A percentile compares a stretch with the other conserved stretches of the same genome.
These are phyloP conservation scores for Anagrus nilaparvatae DNA, from an alignment of 1,140 invertebrate species.

Conservation along the genomic window DNA sequence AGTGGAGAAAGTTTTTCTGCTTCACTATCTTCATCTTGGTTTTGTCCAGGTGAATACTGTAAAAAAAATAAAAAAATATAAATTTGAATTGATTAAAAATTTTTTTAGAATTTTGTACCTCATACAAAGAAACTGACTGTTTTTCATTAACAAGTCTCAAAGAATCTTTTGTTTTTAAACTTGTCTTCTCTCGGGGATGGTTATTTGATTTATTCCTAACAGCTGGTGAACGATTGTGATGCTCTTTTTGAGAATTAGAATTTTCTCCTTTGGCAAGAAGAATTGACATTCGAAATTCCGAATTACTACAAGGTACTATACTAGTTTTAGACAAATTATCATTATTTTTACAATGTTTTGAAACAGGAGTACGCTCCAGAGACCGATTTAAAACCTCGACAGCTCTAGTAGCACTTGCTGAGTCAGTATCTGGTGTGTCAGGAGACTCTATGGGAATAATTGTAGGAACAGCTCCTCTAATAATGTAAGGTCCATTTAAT, in stretches of 20 bases:
- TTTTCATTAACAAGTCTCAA: constrained; percentile 50
- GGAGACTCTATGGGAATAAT: constrained; percentile 44
- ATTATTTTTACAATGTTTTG: constrained; percentile 34
- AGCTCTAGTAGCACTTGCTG: constrained; percentile 50
- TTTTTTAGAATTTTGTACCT: constrained; percentile 35
- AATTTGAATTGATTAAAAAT: constrained; percentile 3
- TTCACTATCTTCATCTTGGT: constrained; percentile 67
- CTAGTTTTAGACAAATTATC: constrained; percentile 33
- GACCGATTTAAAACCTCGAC: constrained; percentile 56
- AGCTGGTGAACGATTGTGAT: constrained; percentile 34
- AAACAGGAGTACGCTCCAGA: constrained; percentile 32
- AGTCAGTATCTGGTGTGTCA: constrained; percentile 43
- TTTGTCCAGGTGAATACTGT: constrained; percentile 29
- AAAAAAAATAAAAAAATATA: constrained; percentile 1
- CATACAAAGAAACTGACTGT: constrained; percentile 38
- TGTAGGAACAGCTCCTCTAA: constrained; percentile 48
- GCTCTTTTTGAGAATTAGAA: constrained; percentile 32
- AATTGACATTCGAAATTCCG: constrained; percentile 60
- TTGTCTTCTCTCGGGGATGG: constrained; percentile 36
- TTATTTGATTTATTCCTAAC: constrained; percentile 32
- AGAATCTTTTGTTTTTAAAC: constrained; percentile 39
- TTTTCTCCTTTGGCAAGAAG: constrained; percentile 56
- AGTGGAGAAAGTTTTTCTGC: constrained; percentile 69
- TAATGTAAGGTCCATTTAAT: constrained; percentile 81
- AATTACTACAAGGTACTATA: constrained; percentile 32